Evolutionary conservation across 2,888 invertebrate species (phyloP), one percentile per base, ranked within the genome.

Genomic region (Sipha maydis): DNA sequence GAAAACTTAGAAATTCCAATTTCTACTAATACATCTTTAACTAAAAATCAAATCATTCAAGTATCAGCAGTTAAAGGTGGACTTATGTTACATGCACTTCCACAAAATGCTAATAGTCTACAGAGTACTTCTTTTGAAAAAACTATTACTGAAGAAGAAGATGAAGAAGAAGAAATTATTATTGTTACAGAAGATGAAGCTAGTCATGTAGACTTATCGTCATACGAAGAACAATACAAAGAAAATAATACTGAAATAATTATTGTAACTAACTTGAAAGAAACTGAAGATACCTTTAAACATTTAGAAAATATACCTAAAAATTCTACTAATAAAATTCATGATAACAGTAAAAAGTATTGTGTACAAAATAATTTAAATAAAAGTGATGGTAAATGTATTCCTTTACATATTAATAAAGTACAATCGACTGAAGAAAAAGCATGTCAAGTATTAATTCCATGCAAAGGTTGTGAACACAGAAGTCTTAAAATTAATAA

Each of bases 401-500:
- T 11, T 48, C n/a, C 41, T 41, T 41, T 31, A 0, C 5, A n/a
- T 31, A 67, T 19, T 7, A 19, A 48, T 67, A 41, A 88, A 82
- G 48, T 67, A 67, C 8, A 61, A 75, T 76, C 76, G 11, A 73
- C 7, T 21, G 38, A 56, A 48, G 88, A 88, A 19, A 88, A 88
- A 11, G 28, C 75, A 25, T 88, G 88, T 3, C 88, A 88, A 48
- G 75, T 88, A 48, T 28, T 48, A 31, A n/a, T 88, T 48, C 88
- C 88, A 38, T 88, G 88, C 48, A 54, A 41, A 48, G 88, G 82
- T 48, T 88, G 88, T 75, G 82, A 88, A 48, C 19, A 88, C 11
- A 88, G 82, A 82, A 88, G 88, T 76, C 61, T 88, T 48, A 88
- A 88, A 31, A 88, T 88, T n/a, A 88, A 88, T 75, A 88, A 88